Base-by-base conservation (phyloP, 1,140 invertebrate genomes). In the Arion vulgaris region DNA sequence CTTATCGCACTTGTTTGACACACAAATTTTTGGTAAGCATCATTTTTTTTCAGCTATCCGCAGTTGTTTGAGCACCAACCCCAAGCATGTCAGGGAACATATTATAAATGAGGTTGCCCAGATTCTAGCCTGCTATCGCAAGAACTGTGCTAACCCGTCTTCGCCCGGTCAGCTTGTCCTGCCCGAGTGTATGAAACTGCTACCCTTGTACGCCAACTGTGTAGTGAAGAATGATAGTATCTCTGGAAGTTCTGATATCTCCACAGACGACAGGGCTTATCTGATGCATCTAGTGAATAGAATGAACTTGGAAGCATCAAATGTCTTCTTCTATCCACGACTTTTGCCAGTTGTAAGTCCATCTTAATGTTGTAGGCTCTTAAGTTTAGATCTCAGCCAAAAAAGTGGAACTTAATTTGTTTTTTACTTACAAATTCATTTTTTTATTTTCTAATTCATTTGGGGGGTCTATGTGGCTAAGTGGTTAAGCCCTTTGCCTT, bases 171-270 rank as follows among this genome's bases (percentile, higher is more conserved):
- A 99, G 93, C 94, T 99, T 0, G 98, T 99, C 87, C 93, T 99
- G 84, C 99, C 99, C 0, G 99, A 99, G 93, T 97, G 96, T 89
- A 96, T 99, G 95, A 99, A 99, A 94, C 94, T 99, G 39, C 93
- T 99, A 85, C 99, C 98, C n/a, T 93, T 99, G 23, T 99, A 99
- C 92, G 94, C 96, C 53, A 98, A 97, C 92, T 99, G 98, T 92
- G 92, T 99, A 84, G 92, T 99, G 57, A 97, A 97, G 89, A 97
- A 95, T 89, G 97, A 99, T 92, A 97, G 97, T 0, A 89, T 99
- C 36, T 95, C 95, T 87, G 98, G 97, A 90, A 97, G 96, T 95
- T 84, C 87, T 83, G 91, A 91, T 80, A 88, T 93, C 83, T 91
- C 92, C 15, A 95, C 96, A 79, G 97, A 99, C 92, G 97, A 98